Base-by-base conservation (phyloP, 2,888 invertebrate genomes). In the Laothoe populi region DNA sequence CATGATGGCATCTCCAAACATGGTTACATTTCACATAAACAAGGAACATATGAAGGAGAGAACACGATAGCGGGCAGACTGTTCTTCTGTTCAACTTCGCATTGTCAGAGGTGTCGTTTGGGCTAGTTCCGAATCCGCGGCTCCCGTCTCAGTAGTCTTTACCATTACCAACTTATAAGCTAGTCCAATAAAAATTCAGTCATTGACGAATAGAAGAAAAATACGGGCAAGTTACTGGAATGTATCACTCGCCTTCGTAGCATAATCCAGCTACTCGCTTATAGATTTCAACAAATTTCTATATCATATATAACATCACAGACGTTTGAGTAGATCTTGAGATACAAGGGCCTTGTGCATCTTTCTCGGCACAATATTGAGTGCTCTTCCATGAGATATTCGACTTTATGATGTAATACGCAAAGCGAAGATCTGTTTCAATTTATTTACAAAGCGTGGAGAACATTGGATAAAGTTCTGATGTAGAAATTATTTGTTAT, bases 401-500 rank as follows among this genome's bases (percentile, higher is more conserved):
- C 53, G 19, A 19, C 53, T 53, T 31, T 49, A 35, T 53, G 53
- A 53, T 53, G 53, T 53, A 53, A 35, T 19, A 35, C 35, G 35
- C 35, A 53, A 53, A 35, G 53, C 35, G 35, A 35, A 44, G 35
- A 53, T 53, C 19, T 53, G 53, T 53, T 35, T 53, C 53, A 53
- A 53, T 53, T 53, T 48, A 48, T 48, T 48, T 53, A 35, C 16
- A 10, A 44, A 19, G 53, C 4, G 19, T 11, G 10, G 10, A 10
- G 31, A 16, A 53, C 11, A 23, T 46, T 46, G 21, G 11, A 45
- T 8, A 45, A 5, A 13, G 19, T 35, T 19, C 10, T 53, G 35
- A 53, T 19, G 35, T 10, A 19, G 49, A 31, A 31, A 31, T 31
- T 53, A 31, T 19, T 53, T 53, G 31, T 31, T 31, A 4, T 24